Evolutionary conservation across 2,113 vertebrate species (phyloP).

Genomic region (Ploceus nigricollis): DNA sequence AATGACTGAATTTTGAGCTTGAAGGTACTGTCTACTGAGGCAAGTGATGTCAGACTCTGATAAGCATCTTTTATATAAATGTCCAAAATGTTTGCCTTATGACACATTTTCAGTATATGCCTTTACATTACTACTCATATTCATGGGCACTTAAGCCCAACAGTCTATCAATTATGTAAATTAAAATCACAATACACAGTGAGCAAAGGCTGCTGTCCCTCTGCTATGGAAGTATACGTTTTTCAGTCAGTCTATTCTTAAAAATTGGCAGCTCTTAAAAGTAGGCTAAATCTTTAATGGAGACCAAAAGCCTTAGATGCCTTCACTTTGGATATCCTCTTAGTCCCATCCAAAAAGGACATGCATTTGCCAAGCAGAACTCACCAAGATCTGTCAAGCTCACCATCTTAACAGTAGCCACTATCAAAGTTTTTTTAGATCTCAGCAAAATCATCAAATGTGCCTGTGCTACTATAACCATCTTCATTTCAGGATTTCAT

Average conservation of each 20-base stretch:
- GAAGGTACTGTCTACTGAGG: neutral
- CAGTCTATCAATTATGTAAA: neutral
- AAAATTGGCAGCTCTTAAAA: neutral
- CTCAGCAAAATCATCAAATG: neutral
- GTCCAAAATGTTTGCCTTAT: neutral
- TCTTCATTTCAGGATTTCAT: neutral
- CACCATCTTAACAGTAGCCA: neutral
- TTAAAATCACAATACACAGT: neutral
- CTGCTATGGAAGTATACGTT: neutral
- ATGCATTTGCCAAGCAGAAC: neutral
- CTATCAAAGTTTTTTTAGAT: neutral
- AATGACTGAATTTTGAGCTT: neutral
- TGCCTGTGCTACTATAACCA: neutral
- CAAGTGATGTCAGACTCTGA: neutral
- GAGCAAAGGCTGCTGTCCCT: neutral
- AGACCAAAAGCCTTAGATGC: neutral
- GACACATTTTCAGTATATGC: neutral
- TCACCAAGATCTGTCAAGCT: neutral
- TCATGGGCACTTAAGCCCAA: neutral
- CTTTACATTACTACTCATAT: neutral
- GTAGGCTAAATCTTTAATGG: neutral
- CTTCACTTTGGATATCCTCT: neutral
- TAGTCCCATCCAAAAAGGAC: neutral
- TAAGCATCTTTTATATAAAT: neutral
- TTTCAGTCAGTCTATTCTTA: neutral